phyloP scores from a whole-genome alignment of 1,140 invertebrate species.

The Drosophila melanogaster region DNA sequence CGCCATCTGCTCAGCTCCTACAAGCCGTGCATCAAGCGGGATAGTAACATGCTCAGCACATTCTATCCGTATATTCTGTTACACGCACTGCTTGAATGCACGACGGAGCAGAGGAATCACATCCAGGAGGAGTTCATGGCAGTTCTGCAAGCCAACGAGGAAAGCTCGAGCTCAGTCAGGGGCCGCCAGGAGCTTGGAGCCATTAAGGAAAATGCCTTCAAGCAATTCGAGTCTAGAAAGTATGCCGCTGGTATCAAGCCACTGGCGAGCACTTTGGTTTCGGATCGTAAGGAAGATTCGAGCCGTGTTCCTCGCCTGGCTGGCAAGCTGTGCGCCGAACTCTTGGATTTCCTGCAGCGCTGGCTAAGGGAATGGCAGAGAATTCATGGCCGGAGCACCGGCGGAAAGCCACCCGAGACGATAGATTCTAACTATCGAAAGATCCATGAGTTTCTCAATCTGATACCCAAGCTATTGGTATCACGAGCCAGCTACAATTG shows the following conservation, averaged over 20 bases:
- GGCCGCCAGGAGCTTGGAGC: conserved; percentile 16
- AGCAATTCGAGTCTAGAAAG: conserved; percentile 57
- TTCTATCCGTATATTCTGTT: conserved; percentile 90
- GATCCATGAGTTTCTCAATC: conserved; percentile 86
- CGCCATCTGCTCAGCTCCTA: conserved; percentile 87
- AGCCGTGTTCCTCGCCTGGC: conserved; percentile 64
- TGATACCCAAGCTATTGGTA: conserved; percentile 88
- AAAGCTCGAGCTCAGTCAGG: not conserved
- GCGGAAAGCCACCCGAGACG: conserved; percentile 49
- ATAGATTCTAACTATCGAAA: conserved; percentile 75
- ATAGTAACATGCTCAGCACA: conserved; percentile 88
- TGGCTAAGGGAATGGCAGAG: conserved; percentile 89
- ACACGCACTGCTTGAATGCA: conserved; percentile 86
- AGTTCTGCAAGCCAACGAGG: conserved; percentile 62
- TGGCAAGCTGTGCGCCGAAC: conserved; percentile 88
- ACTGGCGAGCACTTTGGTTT: not conserved
- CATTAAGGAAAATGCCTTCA: conserved; percentile 36
- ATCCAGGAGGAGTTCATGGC: conserved; percentile 86
- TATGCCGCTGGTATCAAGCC: conserved; percentile 42
- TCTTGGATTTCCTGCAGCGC: conserved; percentile 90
- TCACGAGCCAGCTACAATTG: conserved; percentile 90
- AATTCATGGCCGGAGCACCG: conserved; percentile 49
- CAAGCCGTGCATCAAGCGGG: conserved; percentile 89
- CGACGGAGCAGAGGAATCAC: conserved; percentile 61
- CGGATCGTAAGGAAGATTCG: conserved; percentile 41